Base-by-base conservation (phyloP, 2,888 invertebrate species). In the Baronia brevicornis region DNA sequence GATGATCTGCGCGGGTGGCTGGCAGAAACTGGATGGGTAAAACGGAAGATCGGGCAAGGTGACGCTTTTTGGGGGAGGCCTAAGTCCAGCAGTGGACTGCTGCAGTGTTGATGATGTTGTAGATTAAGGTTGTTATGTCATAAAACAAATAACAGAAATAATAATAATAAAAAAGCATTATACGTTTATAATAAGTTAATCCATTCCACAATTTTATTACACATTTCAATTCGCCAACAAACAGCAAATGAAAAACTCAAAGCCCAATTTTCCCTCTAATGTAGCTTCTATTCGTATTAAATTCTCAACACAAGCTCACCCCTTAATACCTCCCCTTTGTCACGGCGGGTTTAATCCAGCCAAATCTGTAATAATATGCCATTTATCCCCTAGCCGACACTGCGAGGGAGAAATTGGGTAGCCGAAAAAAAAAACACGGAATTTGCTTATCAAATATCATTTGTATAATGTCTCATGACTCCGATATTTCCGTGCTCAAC, bases 311-410 rank as follows among this genome's bases (percentile, higher is more conserved):
- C 35, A 30, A 35, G 35, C 35, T 26, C 29, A 15, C 21, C n/a
- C 10, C 12, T 4, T 28, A 30, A 30, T 30, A 29, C 30, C 22
- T 12, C 20, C 33, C 30, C 18, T 36, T 36, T 26, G 35, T 36
- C 35, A 36, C 26, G 17, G 32, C 25, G 6, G 22, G n/a, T 22
- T 36, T 26, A 36, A 30, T 36, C 30, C 35, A n/a, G 26, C 35
- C 30, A 26, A 36, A 27, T 36, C 35, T 36, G 21, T 36, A 36
- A 36, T 36, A 36, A 36, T 36, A 36, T 30, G 30, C 35, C 30
- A 30, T 36, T 36, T 26, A 30, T 36, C 13, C 21, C 22, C 12
- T 23, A 1, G 28, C 13, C 25, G 21, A 15, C 25, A 25, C 14
- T 12, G 5, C 8, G 20, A 14, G 21, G 18, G 11, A 17, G 13